Conservation (phyloP, 2,888 invertebrate species). For the Abscondita cerata region DNA sequence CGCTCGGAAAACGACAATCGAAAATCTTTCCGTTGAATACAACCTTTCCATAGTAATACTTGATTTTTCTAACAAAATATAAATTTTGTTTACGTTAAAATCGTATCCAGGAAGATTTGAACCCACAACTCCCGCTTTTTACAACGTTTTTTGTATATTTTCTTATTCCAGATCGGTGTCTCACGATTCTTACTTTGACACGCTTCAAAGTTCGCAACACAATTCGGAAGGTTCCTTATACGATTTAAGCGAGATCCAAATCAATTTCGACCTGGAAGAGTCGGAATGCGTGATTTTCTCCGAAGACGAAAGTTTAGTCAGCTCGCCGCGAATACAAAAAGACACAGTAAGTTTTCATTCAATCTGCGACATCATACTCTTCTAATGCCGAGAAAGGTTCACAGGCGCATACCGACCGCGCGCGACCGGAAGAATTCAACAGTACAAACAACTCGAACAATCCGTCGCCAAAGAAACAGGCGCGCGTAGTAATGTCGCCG, state of each 20-base stretch:
- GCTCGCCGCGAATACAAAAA: slow-evolving; percentile 63
- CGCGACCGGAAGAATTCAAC: slow-evolving; percentile 64
- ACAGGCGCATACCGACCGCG: slow-evolving; percentile 61
- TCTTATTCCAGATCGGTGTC: slow-evolving; percentile 76
- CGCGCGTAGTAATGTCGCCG: slow-evolving; percentile 61
- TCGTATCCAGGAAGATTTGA: too few relatives aligned
- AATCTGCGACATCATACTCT: too few relatives aligned
- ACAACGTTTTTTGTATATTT: too few relatives aligned
- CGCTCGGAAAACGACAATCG: too few relatives aligned
- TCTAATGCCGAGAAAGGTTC: slow-evolving; percentile 46
- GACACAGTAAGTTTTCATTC: slow-evolving; percentile 53
- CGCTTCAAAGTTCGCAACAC: slow-evolving; percentile 65
- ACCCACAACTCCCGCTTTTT: too few relatives aligned
- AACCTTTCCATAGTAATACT: too few relatives aligned
- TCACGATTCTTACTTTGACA: slow-evolving; percentile 94
- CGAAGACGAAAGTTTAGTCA: slow-evolving; percentile 79
- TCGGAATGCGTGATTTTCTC: slow-evolving; percentile 87
- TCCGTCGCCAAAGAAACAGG: slow-evolving; percentile 69
- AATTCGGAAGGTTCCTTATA: slow-evolving; percentile 60
- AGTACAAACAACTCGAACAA: slow-evolving; percentile 64
- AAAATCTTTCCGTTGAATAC: too few relatives aligned
- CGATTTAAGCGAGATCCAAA: slow-evolving; percentile 83
- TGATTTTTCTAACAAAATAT: too few relatives aligned
- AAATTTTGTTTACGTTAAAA: too few relatives aligned
- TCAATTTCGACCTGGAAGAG: slow-evolving; percentile 85